phyloP scores from a whole-genome alignment of 2,113 vertebrate species.

The Ia io region DNA sequence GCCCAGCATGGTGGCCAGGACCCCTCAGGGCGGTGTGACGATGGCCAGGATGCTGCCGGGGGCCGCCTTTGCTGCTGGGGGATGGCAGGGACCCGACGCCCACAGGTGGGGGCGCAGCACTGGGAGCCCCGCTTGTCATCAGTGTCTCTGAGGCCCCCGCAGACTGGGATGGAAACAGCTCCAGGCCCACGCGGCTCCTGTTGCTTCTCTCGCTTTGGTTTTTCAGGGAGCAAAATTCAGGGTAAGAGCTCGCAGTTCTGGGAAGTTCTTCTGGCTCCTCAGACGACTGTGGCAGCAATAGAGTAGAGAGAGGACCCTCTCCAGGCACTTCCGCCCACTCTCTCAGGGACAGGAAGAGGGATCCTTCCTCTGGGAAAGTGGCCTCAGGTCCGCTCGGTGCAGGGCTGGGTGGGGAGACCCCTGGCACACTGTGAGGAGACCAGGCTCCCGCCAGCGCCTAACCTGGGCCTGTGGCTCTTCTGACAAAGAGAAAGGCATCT shows the following conservation, averaged over 20 bases:
- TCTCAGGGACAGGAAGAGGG: background rate
- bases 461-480: background rate
- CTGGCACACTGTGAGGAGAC: background rate
- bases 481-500: background rate
- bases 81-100: background rate
- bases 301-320: background rate
- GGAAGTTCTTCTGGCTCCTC: constrained; percentile 51
- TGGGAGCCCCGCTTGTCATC: constrained; percentile 36
- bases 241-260: constrained; percentile 34
- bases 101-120: constrained; percentile 36
- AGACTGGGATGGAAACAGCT: constrained; percentile 63
- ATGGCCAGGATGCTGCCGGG: background rate
- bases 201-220: background rate
- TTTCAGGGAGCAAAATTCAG: constrained; percentile 7
- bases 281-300: background rate
- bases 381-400: fast-evolving
- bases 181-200: constrained; percentile 49
- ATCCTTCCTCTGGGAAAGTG: background rate
- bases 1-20: background rate
- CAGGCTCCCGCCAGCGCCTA: background rate
- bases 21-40: background rate
- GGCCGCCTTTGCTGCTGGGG: background rate
- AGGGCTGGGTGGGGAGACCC: background rate
- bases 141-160: constrained; percentile 45
- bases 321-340: background rate